A percentile compares a stretch with the other conserved stretches of the same genome.
Conservation (phyloP, 2,113 vertebrate genomes). For the Nesogale talazaci region DNA sequence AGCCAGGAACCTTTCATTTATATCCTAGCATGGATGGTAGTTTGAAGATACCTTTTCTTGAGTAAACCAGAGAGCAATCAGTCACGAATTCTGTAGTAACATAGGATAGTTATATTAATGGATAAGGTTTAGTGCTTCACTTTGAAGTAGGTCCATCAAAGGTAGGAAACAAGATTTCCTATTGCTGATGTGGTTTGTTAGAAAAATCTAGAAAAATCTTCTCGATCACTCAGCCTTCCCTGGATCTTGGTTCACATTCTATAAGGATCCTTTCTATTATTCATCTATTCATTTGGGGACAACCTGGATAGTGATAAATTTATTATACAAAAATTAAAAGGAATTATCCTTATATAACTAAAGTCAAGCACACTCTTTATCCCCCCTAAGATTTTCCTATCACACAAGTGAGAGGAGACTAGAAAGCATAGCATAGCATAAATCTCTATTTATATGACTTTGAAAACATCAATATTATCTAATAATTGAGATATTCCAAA, state of each 20-base stretch:
- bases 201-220: constrained; percentile 1
- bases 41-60: neutral
- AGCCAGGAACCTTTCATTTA: neutral
- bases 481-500: constrained; percentile 11
- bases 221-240: neutral
- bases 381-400: constrained; percentile 61
- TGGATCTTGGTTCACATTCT: constrained; percentile 16
- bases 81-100: neutral
- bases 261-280: constrained; percentile 18
- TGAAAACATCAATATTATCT: neutral
- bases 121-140: neutral
- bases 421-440: constrained; percentile 51
- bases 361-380: constrained; percentile 36
- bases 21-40: neutral
- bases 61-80: neutral
- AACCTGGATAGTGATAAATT: constrained; percentile 61
- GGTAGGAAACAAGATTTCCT: neutral
- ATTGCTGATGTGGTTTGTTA: neutral
- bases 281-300: constrained; percentile 32
- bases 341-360: constrained; percentile 50
- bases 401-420: neutral
- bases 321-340: constrained; percentile 47
- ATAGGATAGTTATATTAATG: neutral
- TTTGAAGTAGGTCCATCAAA: constrained; percentile 29
- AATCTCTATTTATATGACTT: constrained; percentile 17